These are phyloP conservation scores for Percopsis omiscomaycus DNA, from an alignment of 2,797 vertebrate genomes.

Conservation along the genomic window DNA sequence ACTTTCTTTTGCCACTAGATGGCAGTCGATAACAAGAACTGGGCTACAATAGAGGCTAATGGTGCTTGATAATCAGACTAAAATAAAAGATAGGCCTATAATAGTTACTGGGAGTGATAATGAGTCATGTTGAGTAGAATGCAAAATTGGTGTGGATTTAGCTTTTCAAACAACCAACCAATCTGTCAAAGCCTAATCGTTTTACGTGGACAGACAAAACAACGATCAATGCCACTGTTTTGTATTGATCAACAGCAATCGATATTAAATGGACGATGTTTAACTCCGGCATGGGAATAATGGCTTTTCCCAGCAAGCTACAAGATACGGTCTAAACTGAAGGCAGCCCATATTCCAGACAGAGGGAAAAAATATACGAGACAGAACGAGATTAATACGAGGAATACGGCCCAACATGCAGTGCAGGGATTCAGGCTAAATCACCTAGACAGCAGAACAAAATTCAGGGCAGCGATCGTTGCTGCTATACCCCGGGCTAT, in stretches of 20 bases:
- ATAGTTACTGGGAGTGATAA: constrained; percentile 27
- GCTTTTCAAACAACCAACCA: constrained; percentile 29
- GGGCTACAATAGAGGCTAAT: not conserved
- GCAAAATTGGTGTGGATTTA: constrained; percentile 40
- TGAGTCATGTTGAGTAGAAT: constrained; percentile 25
- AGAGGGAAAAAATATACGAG: constrained; percentile 37
- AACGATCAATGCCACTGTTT: constrained; percentile 63
- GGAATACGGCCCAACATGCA: constrained; percentile 12
- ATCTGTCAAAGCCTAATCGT: constrained; percentile 49
- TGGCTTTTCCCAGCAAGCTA: constrained; percentile 52
- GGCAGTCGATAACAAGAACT: constrained; percentile 62
- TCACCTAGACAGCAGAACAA: constrained; percentile 28
- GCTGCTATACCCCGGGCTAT: not conserved
- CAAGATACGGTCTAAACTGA: constrained; percentile 55
- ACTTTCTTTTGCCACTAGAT: constrained; percentile 57
- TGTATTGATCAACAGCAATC: constrained; percentile 67
- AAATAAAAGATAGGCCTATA: constrained; percentile 8
- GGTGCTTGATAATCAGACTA: not conserved
- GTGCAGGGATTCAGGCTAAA: constrained; percentile 12
- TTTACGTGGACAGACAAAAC: constrained; percentile 51
- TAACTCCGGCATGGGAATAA: constrained; percentile 65
- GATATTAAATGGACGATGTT: constrained; percentile 67
- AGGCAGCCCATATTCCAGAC: constrained; percentile 24
- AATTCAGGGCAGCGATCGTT: constrained; percentile 25
- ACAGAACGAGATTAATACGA: constrained; percentile 23